Evolutionary conservation across 37 sponge, comb jelly and placozoan genomes (phyloP), one percentile per base, ranked within the genome.

Genomic region (Oscarella lobularis): DNA sequence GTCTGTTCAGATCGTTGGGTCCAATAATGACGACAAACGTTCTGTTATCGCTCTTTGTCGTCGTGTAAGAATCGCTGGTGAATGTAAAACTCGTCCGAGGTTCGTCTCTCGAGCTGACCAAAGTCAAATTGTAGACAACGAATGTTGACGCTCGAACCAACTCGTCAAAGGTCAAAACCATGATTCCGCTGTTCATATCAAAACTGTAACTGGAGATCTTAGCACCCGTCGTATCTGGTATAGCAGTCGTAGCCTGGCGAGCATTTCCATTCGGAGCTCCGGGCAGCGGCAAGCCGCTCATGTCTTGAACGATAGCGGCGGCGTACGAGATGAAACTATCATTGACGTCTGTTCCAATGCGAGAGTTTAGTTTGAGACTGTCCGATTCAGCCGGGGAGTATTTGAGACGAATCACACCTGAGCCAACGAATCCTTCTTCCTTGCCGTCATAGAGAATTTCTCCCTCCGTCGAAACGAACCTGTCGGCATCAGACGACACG

Each of bases 61-160:
- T 14, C 31, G 71, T 68, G 29, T 14, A 4, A 29, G 71, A 68
- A 48, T 48, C 60, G 20, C 14, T 27, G 9, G 60, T 48, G 31
- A 68, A 35, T 4, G 6, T 68, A 35, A 29, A 68, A 5, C 35
- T 68, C 4, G 6, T 14, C 71, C 31, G 71, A 4, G 71, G 71
- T 68, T 32, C 4, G 31, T 32, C 6, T 30, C 35, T 29, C 29
- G 71, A 4, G 31, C 33, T 20, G 71, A 68, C 71, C 29, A 68
- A 14, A 35, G 31, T 4, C 71, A 68, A 35, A 68, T 14, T 14
- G 71, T 4, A 32, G 5, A 83, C 38, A 37, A 41, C 68, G 3
- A 94, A 71, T 0, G 95, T 74, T 33, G 83, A 66, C 40, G 78
- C 85, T 76, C 87, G 75, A 2, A 89, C 81, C 35, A 90, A 86